phyloP scores from a whole-genome alignment of 1,140 invertebrate species.

The Anagrus nilaparvatae region DNA sequence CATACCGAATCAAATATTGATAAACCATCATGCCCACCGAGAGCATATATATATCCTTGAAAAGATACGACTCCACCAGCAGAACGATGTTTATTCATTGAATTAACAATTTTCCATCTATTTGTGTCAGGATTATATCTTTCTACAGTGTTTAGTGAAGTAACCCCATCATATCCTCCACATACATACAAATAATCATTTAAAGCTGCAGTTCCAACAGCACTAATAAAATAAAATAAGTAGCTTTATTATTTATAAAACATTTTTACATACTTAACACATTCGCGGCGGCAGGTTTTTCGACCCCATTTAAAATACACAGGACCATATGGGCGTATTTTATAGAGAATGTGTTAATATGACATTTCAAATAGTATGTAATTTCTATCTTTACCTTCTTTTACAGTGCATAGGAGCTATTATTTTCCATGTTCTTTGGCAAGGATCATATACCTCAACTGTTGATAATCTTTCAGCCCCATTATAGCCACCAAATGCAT shows the following conservation, averaged over 20 bases:
- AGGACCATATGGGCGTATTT: too few relatives aligned
- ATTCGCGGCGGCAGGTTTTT: too few relatives aligned
- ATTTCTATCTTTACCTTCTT: constrained; percentile 53
- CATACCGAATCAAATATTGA: constrained; percentile 79
- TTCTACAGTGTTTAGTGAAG: constrained; percentile 77
- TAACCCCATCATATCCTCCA: constrained; percentile 82
- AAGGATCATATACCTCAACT: constrained; percentile 77
- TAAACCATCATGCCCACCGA: constrained; percentile 80
- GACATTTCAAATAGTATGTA: too few relatives aligned
- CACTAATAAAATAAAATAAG: constrained; percentile 42
- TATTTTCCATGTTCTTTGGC: constrained; percentile 61
- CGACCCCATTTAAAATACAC: too few relatives aligned
- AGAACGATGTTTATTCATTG: constrained; percentile 82
- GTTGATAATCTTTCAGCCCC: constrained; percentile 70
- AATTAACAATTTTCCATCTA: constrained; percentile 58
- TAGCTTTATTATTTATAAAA: too few relatives aligned
- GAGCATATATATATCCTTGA: constrained; percentile 69
- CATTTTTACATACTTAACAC: too few relatives aligned
- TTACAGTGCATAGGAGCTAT: constrained; percentile 77
- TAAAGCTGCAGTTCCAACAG: constrained; percentile 74
- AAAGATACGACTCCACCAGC: constrained; percentile 79
- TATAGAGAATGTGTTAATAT: too few relatives aligned
- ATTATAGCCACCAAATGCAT: constrained; percentile 72
- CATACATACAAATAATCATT: constrained; percentile 76
- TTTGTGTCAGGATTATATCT: constrained; percentile 67